These are phyloP conservation scores for Dendrolimus pini DNA, from an alignment of 2,888 invertebrate species.

Conservation along the genomic window DNA sequence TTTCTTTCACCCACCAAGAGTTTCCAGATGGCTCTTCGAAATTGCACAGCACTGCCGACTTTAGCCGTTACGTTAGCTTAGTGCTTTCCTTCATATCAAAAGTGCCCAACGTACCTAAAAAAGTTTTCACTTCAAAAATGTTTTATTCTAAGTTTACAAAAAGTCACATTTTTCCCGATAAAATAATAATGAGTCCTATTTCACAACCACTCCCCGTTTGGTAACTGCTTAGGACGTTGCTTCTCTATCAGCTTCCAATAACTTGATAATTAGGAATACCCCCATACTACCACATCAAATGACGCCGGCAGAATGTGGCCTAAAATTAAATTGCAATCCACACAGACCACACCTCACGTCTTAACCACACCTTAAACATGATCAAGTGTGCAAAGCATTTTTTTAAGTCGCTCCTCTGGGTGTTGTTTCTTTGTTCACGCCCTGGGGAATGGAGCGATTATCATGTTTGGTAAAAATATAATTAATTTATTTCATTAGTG, in stretches of 20 bases:
- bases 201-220: not conserved
- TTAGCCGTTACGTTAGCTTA: too few species aligned
- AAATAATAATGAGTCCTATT: too few species aligned
- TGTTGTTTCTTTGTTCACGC: not conserved
- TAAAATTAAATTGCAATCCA: not conserved
- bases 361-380: too few species aligned
- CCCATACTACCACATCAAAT: not conserved
- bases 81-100: too few species aligned
- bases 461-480: not conserved
- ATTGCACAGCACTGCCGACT: too few species aligned
- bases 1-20: too few species aligned
- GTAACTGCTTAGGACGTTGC: not conserved
- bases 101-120: too few species aligned
- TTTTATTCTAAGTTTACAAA: too few species aligned
- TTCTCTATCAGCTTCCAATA: not conserved
- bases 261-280: not conserved
- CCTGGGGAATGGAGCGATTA: not conserved
- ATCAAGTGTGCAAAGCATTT: not conserved
- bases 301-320: not conserved
- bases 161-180: too few species aligned
- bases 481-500: not conserved
- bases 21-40: too few species aligned
- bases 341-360: not conserved
- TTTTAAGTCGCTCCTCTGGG: not conserved
- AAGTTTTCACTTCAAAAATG: too few species aligned